phyloP scores from a whole-genome alignment of 1,140 invertebrate genomes.

The Panagrolaimus sp. region DNA sequence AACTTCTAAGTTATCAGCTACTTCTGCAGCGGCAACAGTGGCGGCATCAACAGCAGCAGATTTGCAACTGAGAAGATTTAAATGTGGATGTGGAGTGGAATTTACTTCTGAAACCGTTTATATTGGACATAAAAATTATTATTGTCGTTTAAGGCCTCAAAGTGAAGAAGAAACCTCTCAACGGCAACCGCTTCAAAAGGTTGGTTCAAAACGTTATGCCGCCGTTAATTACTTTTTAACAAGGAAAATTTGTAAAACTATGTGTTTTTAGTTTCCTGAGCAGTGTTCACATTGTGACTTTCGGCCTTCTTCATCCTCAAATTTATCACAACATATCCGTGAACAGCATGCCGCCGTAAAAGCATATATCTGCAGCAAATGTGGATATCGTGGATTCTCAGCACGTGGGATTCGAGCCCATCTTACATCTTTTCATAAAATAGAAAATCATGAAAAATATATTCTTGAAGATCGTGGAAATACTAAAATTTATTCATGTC shows the following conservation, averaged over 20 bases:
- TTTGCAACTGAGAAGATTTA: not conserved
- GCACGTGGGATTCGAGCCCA: no score
- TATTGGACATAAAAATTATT: not conserved
- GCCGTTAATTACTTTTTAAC: no score
- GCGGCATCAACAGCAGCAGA: not conserved
- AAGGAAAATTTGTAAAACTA: not conserved
- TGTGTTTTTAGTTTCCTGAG: not conserved
- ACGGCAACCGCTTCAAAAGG: constrained; percentile 5
- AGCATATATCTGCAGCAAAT: constrained; percentile 20
- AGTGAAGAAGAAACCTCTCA: not conserved
- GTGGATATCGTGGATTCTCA: not conserved
- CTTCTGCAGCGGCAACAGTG: no score
- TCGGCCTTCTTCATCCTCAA: not conserved
- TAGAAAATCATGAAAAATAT: no score
- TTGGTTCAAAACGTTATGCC: not conserved
- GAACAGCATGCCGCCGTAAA: constrained; percentile 23
- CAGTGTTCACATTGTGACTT: not conserved
- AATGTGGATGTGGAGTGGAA: not conserved
- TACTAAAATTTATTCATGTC: no score
- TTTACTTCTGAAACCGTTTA: not conserved
- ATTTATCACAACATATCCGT: constrained; percentile 8
- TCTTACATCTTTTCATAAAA: no score
- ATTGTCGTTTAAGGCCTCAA: constrained; percentile 1
- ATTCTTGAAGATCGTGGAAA: no score
- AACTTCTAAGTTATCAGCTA: not conserved